phyloP scores from a whole-genome alignment of 2,113 vertebrate species.

The Vulpes ferrilata region DNA sequence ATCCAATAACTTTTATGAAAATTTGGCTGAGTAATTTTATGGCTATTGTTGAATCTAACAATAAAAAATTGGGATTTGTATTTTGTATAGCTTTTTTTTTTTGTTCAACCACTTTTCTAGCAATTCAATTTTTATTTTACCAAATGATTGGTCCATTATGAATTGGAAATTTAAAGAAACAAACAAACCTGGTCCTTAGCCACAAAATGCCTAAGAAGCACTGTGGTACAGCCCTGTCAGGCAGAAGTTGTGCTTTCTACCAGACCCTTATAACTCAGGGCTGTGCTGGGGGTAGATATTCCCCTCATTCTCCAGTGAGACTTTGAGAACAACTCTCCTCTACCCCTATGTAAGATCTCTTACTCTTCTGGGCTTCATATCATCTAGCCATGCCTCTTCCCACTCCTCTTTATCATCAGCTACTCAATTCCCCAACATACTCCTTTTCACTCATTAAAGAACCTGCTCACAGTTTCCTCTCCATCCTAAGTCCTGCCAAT shows the following conservation, averaged over 20 bases:
- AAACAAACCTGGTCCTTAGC: background rate
- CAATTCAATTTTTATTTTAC: slow-evolving; percentile 16
- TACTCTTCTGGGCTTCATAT: slow-evolving; percentile 7
- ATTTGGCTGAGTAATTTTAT: slow-evolving; percentile 17
- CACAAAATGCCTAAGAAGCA: slow-evolving; percentile 34
- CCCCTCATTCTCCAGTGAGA: background rate
- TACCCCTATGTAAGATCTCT: background rate
- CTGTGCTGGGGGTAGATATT: background rate
- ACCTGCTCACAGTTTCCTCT: slow-evolving; percentile 24
- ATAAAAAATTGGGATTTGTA: background rate
- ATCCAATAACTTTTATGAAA: background rate
- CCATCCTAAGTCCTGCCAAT: background rate
- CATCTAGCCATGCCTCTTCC: background rate
- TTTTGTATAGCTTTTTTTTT: slow-evolving; percentile 23
- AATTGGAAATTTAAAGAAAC: background rate
- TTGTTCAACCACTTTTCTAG: background rate
- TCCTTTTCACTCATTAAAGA: background rate
- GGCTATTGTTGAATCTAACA: slow-evolving; percentile 19
- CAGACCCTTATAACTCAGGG: background rate
- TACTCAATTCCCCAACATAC: slow-evolving; percentile 25
- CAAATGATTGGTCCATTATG: slow-evolving; percentile 34
- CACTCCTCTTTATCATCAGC: slow-evolving; percentile 34
- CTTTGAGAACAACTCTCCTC: slow-evolving; percentile 47
- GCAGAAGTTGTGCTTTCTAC: slow-evolving; percentile 4
- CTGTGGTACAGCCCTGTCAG: background rate